Conservation (phyloP, 2,113 vertebrate genomes). For the Chaetodon trifascialis region DNA sequence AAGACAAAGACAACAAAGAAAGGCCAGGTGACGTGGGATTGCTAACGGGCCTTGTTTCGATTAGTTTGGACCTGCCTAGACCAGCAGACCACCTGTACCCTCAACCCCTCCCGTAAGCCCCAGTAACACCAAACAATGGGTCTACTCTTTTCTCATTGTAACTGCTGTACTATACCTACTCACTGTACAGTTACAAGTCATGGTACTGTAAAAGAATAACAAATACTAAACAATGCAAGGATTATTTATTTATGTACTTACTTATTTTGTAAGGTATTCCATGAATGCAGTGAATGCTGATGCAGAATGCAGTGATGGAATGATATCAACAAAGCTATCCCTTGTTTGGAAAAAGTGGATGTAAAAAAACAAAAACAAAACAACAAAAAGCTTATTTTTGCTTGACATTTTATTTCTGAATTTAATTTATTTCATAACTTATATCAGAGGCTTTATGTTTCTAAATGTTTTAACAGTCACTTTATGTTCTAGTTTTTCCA, state of each 20-base stretch:
- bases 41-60: constrained; percentile 40
- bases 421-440: constrained; percentile 72
- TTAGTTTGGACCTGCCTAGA: constrained; percentile 44
- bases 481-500: constrained; percentile 63
- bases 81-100: constrained; percentile 52
- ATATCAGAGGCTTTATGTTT: constrained; percentile 67
- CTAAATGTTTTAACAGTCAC: constrained; percentile 55
- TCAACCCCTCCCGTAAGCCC: constrained; percentile 24
- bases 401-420: constrained; percentile 66
- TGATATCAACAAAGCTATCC: constrained; percentile 63
- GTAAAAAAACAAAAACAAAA: constrained; percentile 58
- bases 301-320: constrained; percentile 72
- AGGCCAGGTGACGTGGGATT: constrained; percentile 47
- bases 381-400: constrained; percentile 67
- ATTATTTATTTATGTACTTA: constrained; percentile 78
- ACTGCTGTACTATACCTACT: constrained; percentile 74
- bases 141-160: constrained; percentile 61
- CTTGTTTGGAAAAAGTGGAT: constrained; percentile 65
- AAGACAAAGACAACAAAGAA: constrained; percentile 55
- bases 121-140: constrained; percentile 72
- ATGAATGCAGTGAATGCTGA: constrained; percentile 77
- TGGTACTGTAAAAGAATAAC: constrained; percentile 82
- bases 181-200: constrained; percentile 79
- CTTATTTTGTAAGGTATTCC: constrained; percentile 81
- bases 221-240: constrained; percentile 76